Conservation (phyloP, 2,113 vertebrate species). For the Caranx melampygus region DNA sequence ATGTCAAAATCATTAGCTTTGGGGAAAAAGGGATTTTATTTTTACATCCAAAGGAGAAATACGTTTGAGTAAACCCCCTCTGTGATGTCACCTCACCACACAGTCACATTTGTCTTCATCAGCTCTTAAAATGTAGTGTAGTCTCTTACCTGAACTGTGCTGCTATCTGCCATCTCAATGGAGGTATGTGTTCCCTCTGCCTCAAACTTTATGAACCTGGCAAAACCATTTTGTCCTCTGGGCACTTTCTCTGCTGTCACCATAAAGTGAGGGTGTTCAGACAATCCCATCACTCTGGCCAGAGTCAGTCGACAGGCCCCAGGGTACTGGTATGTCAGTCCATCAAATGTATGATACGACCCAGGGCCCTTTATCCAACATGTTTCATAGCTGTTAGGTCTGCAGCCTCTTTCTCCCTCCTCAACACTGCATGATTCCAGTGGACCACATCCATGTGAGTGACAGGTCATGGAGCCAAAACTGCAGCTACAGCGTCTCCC, state of each 20-base stretch:
- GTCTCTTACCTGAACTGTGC: constrained; percentile 55
- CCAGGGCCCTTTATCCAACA: constrained; percentile 66
- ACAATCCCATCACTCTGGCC: constrained; percentile 55
- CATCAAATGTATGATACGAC: constrained; percentile 75
- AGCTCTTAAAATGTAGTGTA: neutral
- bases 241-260: constrained; percentile 70
- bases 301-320: constrained; percentile 72
- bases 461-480: constrained; percentile 64
- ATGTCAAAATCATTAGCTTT: no score
- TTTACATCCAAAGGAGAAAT: no score
- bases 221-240: constrained; percentile 46
- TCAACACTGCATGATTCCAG: constrained; percentile 52
- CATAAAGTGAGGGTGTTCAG: constrained; percentile 39
- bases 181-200: constrained; percentile 54
- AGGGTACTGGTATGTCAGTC: constrained; percentile 68
- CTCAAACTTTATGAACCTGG: constrained; percentile 50
- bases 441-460: constrained; percentile 41
- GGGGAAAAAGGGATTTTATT: no score
- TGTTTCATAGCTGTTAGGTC: constrained; percentile 50
- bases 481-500: constrained; percentile 67
- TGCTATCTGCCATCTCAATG: constrained; percentile 40
- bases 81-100: no score
- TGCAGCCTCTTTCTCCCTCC: constrained; percentile 65
- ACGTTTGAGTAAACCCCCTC: no score
- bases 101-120: neutral